Percentiles rank a stretch among this genome's conserved stretches.
Conservation (phyloP, 2,888 invertebrate genomes). For the Sinhomidia bicolor region DNA sequence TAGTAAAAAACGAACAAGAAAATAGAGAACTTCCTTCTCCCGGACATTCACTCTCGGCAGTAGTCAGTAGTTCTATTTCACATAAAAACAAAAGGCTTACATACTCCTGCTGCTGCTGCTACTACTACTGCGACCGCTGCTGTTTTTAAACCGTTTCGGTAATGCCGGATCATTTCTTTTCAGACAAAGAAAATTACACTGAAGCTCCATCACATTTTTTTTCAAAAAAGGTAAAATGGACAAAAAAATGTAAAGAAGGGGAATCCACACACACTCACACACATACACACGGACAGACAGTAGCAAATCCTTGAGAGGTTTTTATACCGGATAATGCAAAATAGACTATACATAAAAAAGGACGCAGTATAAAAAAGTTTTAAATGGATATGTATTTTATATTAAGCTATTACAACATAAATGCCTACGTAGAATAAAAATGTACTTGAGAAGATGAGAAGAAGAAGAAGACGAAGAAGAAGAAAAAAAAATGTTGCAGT, state of each 20-base stretch:
- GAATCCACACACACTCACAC: slow-evolving; percentile 3
- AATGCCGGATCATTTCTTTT: slow-evolving; percentile 22
- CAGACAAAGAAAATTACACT: slow-evolving; percentile 18
- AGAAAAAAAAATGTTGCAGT: background rate
- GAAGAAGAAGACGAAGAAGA: background rate
- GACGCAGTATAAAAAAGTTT: too few species aligned
- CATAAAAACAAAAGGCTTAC: slow-evolving; percentile 6
- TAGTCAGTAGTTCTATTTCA: background rate
- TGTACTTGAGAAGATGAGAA: background rate
- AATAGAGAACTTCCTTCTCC: background rate
- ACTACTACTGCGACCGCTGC: too few species aligned
- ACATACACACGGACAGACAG: too few species aligned
- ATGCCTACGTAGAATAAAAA: too few species aligned
- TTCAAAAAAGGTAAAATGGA: background rate
- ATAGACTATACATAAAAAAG: background rate
- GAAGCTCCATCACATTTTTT: background rate
- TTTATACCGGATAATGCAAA: slow-evolving; percentile 2
- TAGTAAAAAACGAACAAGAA: background rate
- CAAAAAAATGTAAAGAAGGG: background rate
- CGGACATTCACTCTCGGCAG: background rate
- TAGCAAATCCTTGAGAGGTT: slow-evolving; percentile 11
- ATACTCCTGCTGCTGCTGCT: too few species aligned
- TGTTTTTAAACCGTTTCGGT: slow-evolving; percentile 15
- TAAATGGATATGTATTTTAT: too few species aligned
- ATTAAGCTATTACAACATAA: too few species aligned